Evolutionary conservation across 37 sponge, comb jelly and placozoan species (phyloP), one percentile per base, ranked within the genome.

Genomic region (Cliona cf. orientalis): DNA sequence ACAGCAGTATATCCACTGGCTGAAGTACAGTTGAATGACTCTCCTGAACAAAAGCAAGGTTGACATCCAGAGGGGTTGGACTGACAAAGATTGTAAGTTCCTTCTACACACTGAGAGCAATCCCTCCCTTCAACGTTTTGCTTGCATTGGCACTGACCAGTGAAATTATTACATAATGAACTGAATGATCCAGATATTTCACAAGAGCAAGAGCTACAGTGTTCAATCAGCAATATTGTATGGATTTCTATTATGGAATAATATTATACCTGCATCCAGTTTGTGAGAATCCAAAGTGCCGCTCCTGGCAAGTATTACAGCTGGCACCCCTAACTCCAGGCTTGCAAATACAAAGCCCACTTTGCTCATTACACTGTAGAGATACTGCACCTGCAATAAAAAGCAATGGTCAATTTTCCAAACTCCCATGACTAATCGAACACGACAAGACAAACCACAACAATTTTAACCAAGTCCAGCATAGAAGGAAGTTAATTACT

Each of bases 1-100:
- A 40, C 40, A 33, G 56, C 40, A 26, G 39, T 57, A 64, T 68
- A 90, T 26, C 91, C 88, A 1, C 2, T 22, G 5, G 91, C 87
- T 11, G 85, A 34, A 9, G 64, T 66, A 40, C 95, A 94, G 32
- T 63, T 31, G 42, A 23, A 31, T 12, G 58, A 72, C 17, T 72
- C 74, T 37, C 91, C 90, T 29, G 90, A 84, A 31, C 95, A 94
- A 82, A 78, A 90, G 66, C 95, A 94, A 46, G 80, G 88, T 61
- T 86, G 84, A 55, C 95, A 94, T 0, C 95, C 95, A 58, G 55
- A 26, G 17, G 91, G 91, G 38, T 90, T 94, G 29, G 64, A 71
- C 0, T 69, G 1, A 26, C 79, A 71, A 25, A 91, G 84, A 46
- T 88, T 87, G 82, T 88, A 92, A 28, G 81, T 80, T 2, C 89